Base-by-base conservation (phyloP, 2,888 invertebrate species). In the Meteorus colon region DNA sequence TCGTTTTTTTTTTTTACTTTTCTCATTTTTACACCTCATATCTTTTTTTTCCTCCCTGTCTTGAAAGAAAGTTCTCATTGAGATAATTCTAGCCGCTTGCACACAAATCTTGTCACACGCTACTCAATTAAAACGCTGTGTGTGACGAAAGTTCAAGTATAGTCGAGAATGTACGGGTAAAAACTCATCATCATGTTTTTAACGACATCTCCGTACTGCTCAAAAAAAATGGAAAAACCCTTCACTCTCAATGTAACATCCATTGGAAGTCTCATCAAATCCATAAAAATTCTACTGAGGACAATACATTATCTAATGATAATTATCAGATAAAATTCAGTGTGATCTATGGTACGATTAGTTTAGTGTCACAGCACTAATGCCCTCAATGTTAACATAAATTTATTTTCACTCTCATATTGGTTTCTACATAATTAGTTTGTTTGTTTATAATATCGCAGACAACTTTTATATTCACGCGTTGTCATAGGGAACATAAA, bases 81-180 rank as follows among this genome's bases (percentile, higher is more conserved):
- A 60, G 63, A 73, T 75, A 55, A 71, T 75, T 60, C 71, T 45
- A 69, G 59, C 29, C 41, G 55, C 45, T 59, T 48, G 60, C 31
- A 68, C 12, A 34, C 41, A 55, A 5, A n/a, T 68, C 45, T 62
- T 60, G 48, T 62, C 45, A 66, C 63, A 66, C 71, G 63, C 63
- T 63, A 55, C 66, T 59, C 24, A 55, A 66, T 66, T 37, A 45
- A 55, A 55, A 19, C 0, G 19, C 10, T 19, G 24, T 55, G 19
- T 48, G 14, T 62, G 62, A 63, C 34, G 68, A 71, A 62, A 62
- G 62, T 29, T 19, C 3, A 10, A 10, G 62, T 29, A 55, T 55
- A 19, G 55, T 19, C 2, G n/a, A 55, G 24, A 48, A 48, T 48
- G 24, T 19, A 55, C 24, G 51, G 55, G 63, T 51, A 19, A 65